Base-by-base conservation (phyloP, 2,888 invertebrate genomes). In the Itoplectis maculator region DNA sequence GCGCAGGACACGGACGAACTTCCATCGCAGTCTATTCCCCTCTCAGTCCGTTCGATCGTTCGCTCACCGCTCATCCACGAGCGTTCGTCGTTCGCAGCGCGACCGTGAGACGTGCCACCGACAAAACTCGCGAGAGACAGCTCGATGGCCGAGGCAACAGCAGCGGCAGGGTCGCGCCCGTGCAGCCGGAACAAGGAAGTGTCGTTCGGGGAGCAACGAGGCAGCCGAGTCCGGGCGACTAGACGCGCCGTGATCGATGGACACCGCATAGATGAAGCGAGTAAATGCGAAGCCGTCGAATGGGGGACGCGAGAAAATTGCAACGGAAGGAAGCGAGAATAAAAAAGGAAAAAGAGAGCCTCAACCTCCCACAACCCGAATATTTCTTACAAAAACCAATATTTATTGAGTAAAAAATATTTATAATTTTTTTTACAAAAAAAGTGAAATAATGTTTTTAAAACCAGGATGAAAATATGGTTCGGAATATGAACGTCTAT, bases 221-320 rank as follows among this genome's bases (percentile, higher is more conserved):
- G 11, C 63, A 20, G 40, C 29, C 29, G 63, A 40, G 63, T 40
- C 63, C 63, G 18, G 29, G 59, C 18, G n/a, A 35, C 18, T 40
- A 18, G 63, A 40, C 63, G 20, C 63, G 11, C 18, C 9, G 40
- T 63, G 63, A 63, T 63, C 63, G 63, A 63, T 63, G 63, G 37
- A 29, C 7, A 1, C 37, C 59, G 59, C 15, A 35, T 37, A 59
- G 37, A 59, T 35, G 35, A 59, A 35, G 29, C 23, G 23, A 59
- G 59, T 37, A 37, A 37, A 13, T n/a, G 23, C 13, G 15, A 15
- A 37, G 59, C 23, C 54, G 20, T 23, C 20, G 20, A 18, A 59
- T 15, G 37, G 9, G 29, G n/a, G n/a, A n/a, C n/a, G 59, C 35
- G 35, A 59, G 59, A 59, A 35, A 23, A 54, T 51, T 15, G 54